Evolutionary conservation across 2,888 invertebrate species (phyloP), one percentile per base, ranked within the genome.

Genomic region (Heterodera filipjevi): DNA sequence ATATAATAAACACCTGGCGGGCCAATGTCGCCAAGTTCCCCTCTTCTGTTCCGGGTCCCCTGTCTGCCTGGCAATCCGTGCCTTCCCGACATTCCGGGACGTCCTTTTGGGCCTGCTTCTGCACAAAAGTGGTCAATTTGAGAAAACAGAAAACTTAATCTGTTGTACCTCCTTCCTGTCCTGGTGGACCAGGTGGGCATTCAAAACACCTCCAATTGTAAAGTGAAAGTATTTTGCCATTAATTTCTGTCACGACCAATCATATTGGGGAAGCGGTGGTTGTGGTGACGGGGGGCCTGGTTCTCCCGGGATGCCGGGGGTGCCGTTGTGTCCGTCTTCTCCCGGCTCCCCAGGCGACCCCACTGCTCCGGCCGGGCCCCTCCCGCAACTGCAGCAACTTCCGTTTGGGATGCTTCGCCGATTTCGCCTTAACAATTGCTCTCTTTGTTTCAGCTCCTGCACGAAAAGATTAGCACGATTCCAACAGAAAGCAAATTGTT

Each of bases 311-410:
- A 32, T n/a, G 27, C 78, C 78, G 44, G 76, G 33, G 3, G 8
- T 59, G 12, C 79, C 79, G 72, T 78, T 44, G 59, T 46, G 71
- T 30, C 80, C 80, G 39, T 73, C 76, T 66, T 82, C 71, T n/a
- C 81, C 80, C 32, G 79, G 70, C 49, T 70, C 81, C 33, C 80
- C 80, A 16, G 80, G 68, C 12, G 66, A 19, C 8, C 82, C 80
- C 30, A 30, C 32, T 32, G 71, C 66, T 33, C 80, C 80, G 16
- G 64, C 39, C 59, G 71, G 81, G 3, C 81, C 80, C n/a, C 70
- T 49, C 10, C 80, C 80, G 68, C 80, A 80, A 27, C 71, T 79
- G 73, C 80, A 79, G n/a, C 77, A 77, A 71, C 39, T 66, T 22
- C 75, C 75, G 16, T 14, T 32, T 22, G 68, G 33, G 6, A 39